Base-by-base conservation (phyloP, 2,797 vertebrate species). In the Brachyrhaphis roseni region DNA sequence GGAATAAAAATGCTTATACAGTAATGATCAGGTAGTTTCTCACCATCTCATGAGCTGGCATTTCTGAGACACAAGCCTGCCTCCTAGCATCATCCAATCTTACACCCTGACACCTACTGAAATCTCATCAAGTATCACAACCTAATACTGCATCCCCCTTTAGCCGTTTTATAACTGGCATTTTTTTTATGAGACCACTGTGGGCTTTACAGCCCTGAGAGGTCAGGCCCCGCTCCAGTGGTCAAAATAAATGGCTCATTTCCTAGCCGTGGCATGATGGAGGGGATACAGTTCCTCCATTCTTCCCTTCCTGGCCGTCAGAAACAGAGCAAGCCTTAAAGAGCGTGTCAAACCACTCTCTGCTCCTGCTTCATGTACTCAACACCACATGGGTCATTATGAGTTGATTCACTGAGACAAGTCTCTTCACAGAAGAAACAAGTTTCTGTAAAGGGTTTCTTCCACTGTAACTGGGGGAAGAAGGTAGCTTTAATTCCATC, bases 141-240 rank as follows among this genome's bases (percentile, higher is more conserved):
- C 84, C 90, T 92, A 92, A 92, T 91, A 84, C 89, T 90, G 86
- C 87, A 83, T 84, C 88, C 90, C 91, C 91, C 89, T 86, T 90
- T 55, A 83, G 90, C 88, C 90, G 83, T 94, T 95, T 94, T 92
- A 93, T 93, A 91, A 90, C 92, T 90, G 88, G 91, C 87, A 86
- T 92, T 90, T 92, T 57, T 72, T 94, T 95, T 93, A 94, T 86
- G 91, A 92, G 93, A 92, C 93, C 93, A 88, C 91, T 89, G 91
- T 76, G 88, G 90, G 86, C 88, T 92, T 82, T 83, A 31, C 78
- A 88, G 89, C 90, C 80, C 82, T 2, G 75, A 92, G 90, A 93
- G 94, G 93, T 94, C 93, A 93, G 89, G 82, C 88, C 88, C 73
- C 82, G 91, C 90, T 89, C 85, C 90, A 91, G 91, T 72, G 83